Conservation (phyloP, 2,888 invertebrate genomes). For the Hypselothyrea guttata region DNA sequence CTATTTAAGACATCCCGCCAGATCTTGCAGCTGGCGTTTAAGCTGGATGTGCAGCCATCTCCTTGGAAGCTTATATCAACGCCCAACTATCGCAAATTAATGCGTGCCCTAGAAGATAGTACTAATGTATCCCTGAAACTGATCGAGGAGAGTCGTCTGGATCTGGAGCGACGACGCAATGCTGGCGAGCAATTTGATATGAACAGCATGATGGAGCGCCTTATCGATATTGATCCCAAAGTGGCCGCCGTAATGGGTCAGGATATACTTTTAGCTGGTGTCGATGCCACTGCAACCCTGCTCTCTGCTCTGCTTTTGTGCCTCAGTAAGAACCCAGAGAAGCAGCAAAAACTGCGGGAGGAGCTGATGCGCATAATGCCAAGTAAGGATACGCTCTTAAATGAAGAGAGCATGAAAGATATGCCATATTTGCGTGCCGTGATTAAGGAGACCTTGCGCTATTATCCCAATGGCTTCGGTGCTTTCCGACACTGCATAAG, state of each 20-base stretch:
- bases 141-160: slow-evolving; percentile 73
- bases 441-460: slow-evolving; percentile 87
- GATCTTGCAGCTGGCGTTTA: slow-evolving; percentile 44
- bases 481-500: slow-evolving; percentile 83
- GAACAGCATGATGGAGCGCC: slow-evolving; percentile 83
- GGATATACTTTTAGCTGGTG: slow-evolving; percentile 85
- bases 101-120: slow-evolving; percentile 53
- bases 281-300: slow-evolving; percentile 84
- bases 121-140: slow-evolving; percentile 68
- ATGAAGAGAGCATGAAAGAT: slow-evolving; percentile 81
- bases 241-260: slow-evolving; percentile 84
- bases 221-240: slow-evolving; percentile 83
- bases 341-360: slow-evolving; percentile 85
- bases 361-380: slow-evolving; percentile 84
- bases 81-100: slow-evolving; percentile 68
- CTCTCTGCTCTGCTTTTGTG: slow-evolving; percentile 84
- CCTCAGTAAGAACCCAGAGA: slow-evolving; percentile 85
- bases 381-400: slow-evolving; percentile 80
- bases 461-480: slow-evolving; percentile 85
- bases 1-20: slow-evolving; percentile 49
- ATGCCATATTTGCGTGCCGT: slow-evolving; percentile 87
- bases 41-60: slow-evolving; percentile 78
- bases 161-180: slow-evolving; percentile 18
- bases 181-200: slow-evolving; percentile 58
- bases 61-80: slow-evolving; percentile 76